Percentiles rank a stretch among this genome's conserved stretches.
phyloP scores from a whole-genome alignment of 2,888 invertebrate genomes.

The Napeogenes sylphis region DNA sequence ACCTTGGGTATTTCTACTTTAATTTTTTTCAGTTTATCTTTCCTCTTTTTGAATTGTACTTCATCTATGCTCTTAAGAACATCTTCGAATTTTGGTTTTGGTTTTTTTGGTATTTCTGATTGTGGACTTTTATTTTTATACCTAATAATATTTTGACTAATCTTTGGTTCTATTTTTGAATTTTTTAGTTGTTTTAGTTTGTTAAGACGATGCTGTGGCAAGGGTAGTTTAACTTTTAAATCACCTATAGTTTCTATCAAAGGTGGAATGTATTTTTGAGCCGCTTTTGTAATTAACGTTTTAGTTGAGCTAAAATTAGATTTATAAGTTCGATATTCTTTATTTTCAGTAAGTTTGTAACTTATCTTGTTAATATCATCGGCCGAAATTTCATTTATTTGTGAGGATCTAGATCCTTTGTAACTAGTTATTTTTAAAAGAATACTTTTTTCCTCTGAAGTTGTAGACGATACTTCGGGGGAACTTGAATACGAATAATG shows the following conservation, averaged over 20 bases:
- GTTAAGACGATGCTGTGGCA: constrained; percentile 64
- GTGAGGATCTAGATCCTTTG: constrained; percentile 59
- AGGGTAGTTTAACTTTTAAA: constrained; percentile 66
- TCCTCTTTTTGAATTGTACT: constrained; percentile 64
- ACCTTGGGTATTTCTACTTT: constrained; percentile 68
- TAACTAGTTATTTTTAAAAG: constrained; percentile 66
- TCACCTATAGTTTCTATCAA: constrained; percentile 58
- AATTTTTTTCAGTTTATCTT: constrained; percentile 58
- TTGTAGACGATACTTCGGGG: constrained; percentile 71
- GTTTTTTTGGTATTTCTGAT: constrained; percentile 53
- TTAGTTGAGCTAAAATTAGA: constrained; percentile 44
- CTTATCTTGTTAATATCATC: constrained; percentile 40
- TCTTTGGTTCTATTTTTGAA: constrained; percentile 58
- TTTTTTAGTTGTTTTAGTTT: constrained; percentile 65
- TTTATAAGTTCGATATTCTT: constrained; percentile 45
- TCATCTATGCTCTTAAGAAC: constrained; percentile 74
- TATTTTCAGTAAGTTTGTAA: constrained; percentile 61
- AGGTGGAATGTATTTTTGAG: constrained; percentile 75
- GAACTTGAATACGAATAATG: constrained; percentile 47
- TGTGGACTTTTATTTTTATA: constrained; percentile 34
- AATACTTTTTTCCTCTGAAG: constrained; percentile 66
- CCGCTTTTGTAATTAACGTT: constrained; percentile 69
- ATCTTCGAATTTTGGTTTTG: constrained; percentile 74
- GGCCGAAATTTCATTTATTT: constrained; percentile 50
- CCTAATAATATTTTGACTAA: constrained; percentile 37